Percentiles rank a stretch among this genome's conserved stretches.
Evolutionary conservation across 1,140 invertebrate genomes (phyloP).

Genomic region (Zelostemma sp.): DNA sequence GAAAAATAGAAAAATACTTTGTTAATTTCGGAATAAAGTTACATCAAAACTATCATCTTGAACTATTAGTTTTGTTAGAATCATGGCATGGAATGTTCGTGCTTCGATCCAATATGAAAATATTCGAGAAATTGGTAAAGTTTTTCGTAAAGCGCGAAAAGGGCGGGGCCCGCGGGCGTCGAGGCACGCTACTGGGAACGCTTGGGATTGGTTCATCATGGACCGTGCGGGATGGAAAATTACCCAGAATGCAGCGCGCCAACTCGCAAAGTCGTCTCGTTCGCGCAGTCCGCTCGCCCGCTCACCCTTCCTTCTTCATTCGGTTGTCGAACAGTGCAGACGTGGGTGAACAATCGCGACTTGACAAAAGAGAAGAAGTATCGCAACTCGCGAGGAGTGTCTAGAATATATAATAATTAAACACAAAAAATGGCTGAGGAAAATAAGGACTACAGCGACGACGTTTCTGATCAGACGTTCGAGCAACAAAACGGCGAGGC

Average conservation of each 20-base stretch:
- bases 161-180: too few relatives aligned
- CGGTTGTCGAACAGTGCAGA: slow-evolving; percentile 16
- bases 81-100: too few relatives aligned
- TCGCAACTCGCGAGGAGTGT: neutral
- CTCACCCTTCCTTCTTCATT: slow-evolving; percentile 24
- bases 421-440: slow-evolving; percentile 61
- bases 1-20: neutral
- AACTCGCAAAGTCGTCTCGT: neutral
- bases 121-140: neutral
- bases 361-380: too few relatives aligned
- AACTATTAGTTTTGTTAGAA: too few relatives aligned
- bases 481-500: slow-evolving; percentile 68
- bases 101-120: too few relatives aligned
- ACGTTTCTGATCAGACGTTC: slow-evolving; percentile 65
- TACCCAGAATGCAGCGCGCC: slow-evolving; percentile 1
- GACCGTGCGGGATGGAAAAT: neutral
- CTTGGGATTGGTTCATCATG: neutral
- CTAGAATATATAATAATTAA: neutral
- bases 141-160: neutral
- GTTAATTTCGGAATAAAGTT: neutral
- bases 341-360: too few relatives aligned
- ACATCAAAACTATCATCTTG: neutral
- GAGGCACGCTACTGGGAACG: neutral
- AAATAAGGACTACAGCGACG: slow-evolving; percentile 69
- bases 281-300: neutral